These are phyloP conservation scores for Microcebus lehilahytsara DNA, from an alignment of 2,113 vertebrate genomes.

Conservation along the genomic window DNA sequence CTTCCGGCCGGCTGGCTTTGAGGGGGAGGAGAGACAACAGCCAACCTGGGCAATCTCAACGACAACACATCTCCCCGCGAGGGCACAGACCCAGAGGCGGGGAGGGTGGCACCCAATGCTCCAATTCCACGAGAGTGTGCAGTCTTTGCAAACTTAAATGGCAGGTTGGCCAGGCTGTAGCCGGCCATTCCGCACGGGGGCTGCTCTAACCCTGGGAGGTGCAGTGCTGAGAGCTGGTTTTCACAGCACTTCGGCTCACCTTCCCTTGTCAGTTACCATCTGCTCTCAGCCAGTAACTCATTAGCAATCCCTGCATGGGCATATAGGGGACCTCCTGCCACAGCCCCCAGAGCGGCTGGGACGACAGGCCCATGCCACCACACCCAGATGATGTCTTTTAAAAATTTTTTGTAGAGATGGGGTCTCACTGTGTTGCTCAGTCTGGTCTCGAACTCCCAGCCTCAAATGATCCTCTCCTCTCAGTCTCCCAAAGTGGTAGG, in stretches of 20 bases:
- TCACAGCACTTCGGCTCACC: neutral
- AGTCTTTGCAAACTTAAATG: neutral
- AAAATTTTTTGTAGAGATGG: too few species aligned
- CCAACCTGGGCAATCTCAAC: neutral
- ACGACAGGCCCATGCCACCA: too few species aligned
- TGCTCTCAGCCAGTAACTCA: neutral
- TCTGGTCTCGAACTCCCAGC: too few species aligned
- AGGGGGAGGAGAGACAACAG: neutral
- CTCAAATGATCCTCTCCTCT: neutral
- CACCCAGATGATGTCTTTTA: too few species aligned
- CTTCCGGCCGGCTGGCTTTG: neutral
- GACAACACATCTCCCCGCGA: neutral
- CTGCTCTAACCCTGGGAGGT: too few species aligned
- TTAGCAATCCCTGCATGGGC: neutral
- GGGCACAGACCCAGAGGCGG: neutral
- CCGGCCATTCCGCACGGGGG: neutral
- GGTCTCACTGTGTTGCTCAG: too few species aligned
- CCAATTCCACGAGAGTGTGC: neutral
- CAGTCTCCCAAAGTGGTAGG: neutral
- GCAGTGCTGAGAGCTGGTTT: neutral
- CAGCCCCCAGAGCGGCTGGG: too few species aligned
- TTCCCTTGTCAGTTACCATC: too few species aligned
- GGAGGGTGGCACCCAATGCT: neutral
- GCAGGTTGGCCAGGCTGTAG: neutral
- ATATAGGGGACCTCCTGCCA: neutral